Percentiles rank a stretch among this genome's conserved stretches.
Evolutionary conservation across 1,140 invertebrate genomes (phyloP).

Genomic region (Maniola jurtina): DNA sequence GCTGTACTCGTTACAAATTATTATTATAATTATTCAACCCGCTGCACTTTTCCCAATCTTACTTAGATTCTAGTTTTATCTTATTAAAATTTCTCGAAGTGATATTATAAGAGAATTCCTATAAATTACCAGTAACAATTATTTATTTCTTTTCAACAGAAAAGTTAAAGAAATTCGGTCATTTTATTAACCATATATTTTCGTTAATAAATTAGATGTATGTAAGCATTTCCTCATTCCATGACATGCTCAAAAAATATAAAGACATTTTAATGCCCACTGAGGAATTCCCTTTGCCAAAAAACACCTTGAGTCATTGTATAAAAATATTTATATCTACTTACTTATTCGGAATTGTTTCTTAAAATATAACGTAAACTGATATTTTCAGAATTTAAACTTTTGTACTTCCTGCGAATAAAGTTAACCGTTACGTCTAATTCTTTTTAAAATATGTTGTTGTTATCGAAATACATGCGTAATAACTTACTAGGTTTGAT

Average conservation of each 20-base stretch:
- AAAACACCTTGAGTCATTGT: slow-evolving; percentile 17
- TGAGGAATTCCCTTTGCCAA: slow-evolving; percentile 13
- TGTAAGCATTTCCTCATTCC: slow-evolving; percentile 11
- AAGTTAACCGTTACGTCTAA: neutral
- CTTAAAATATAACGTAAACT: slow-evolving; percentile 7
- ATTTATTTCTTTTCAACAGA: neutral
- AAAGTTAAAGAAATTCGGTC: neutral
- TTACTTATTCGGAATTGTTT: neutral
- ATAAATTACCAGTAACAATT: neutral
- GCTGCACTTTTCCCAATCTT: too few relatives aligned
- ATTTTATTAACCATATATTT: slow-evolving; percentile 9
- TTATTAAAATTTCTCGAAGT: too few relatives aligned
- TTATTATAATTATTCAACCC: too few relatives aligned
- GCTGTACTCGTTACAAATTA: too few relatives aligned
- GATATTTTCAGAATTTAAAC: slow-evolving; percentile 12
- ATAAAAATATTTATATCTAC: slow-evolving; percentile 11
- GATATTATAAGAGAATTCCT: too few relatives aligned
- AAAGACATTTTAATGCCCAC: slow-evolving; percentile 6
- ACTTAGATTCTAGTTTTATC: too few relatives aligned
- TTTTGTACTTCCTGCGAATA: neutral
- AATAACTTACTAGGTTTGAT: too few relatives aligned
- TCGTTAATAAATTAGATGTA: slow-evolving; percentile 1
- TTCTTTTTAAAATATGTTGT: neutral
- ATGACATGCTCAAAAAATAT: slow-evolving; percentile 7
- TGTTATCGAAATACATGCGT: neutral